Evolutionary conservation across 2,888 invertebrate species (phyloP).

Genomic region (Aphodius sticticus): DNA sequence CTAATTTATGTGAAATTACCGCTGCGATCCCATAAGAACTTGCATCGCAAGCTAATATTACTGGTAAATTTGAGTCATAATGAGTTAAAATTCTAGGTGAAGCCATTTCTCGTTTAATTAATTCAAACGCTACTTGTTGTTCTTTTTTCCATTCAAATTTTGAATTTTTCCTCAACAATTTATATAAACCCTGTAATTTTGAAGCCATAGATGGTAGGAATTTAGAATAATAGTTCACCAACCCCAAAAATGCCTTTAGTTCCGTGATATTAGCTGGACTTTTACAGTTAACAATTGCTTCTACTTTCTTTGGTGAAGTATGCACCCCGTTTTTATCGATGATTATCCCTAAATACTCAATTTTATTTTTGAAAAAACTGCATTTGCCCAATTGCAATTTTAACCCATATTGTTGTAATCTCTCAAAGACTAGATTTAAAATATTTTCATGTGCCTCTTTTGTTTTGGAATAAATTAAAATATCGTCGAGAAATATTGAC

Average conservation of each 20-base stretch:
- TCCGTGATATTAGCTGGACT: constrained; percentile 37
- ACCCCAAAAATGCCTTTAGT: constrained; percentile 37
- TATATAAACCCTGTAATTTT: constrained; percentile 32
- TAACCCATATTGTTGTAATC: too few species aligned
- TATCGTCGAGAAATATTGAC: too few species aligned
- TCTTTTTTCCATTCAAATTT: constrained; percentile 19
- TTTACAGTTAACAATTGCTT: constrained; percentile 37
- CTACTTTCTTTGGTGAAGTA: constrained; percentile 35
- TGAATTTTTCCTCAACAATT: constrained; percentile 29
- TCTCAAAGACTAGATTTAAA: too few species aligned
- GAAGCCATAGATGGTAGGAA: constrained; percentile 35
- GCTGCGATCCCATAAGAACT: constrained; percentile 45
- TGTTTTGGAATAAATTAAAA: too few species aligned
- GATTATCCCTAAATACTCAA: constrained; percentile 38
- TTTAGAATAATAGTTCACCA: constrained; percentile 41
- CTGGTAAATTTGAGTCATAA: constrained; percentile 27
- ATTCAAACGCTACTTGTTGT: constrained; percentile 27
- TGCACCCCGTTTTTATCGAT: constrained; percentile 38
- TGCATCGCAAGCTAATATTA: constrained; percentile 30
- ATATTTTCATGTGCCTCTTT: too few species aligned
- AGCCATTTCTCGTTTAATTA: constrained; percentile 30
- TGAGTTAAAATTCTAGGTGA: constrained; percentile 32
- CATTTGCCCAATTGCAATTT: not conserved
- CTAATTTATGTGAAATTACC: constrained; percentile 42
- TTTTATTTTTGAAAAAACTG: constrained; percentile 38